Percentiles rank a stretch among this genome's conserved stretches.
These are phyloP conservation scores for Caenorhabditis sinica DNA, from an alignment of 2,888 invertebrate genomes.

Conservation along the genomic window DNA sequence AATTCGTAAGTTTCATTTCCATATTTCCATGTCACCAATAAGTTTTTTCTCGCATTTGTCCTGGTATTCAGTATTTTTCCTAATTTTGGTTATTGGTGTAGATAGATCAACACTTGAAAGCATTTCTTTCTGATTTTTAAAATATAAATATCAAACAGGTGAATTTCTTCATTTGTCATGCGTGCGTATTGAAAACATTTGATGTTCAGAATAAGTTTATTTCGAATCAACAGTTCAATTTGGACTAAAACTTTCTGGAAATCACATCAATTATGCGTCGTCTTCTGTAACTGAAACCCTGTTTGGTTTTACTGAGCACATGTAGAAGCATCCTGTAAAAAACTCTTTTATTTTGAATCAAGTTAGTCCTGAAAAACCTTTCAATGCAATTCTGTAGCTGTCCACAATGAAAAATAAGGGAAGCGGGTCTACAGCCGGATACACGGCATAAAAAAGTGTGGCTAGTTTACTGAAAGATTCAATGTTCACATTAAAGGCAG, in stretches of 20 bases:
- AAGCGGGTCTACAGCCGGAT: constrained; percentile 14
- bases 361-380: not conserved
- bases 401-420: constrained; percentile 18
- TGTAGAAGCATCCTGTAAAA: not conserved
- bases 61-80: too few species aligned
- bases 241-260: not conserved
- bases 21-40: too few species aligned
- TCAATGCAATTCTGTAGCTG: constrained; percentile 7
- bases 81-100: not conserved
- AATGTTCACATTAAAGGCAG: constrained; percentile 18
- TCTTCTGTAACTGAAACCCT: constrained; percentile 9
- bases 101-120: constrained; percentile 3
- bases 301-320: not conserved
- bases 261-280: not conserved
- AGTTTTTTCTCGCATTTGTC: too few species aligned
- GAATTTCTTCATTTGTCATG: not conserved
- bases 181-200: too few species aligned
- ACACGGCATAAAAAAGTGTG: constrained; percentile 16
- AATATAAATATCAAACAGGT: not conserved
- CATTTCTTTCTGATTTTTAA: not conserved
- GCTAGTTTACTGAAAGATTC: constrained; percentile 22
- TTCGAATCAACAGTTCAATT: not conserved
- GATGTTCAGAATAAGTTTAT: too few species aligned
- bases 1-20: too few species aligned
- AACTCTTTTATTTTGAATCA: not conserved